These are phyloP conservation scores for Neosilurus mollespiculum DNA, from an alignment of 2,797 vertebrate species.

Conservation along the genomic window DNA sequence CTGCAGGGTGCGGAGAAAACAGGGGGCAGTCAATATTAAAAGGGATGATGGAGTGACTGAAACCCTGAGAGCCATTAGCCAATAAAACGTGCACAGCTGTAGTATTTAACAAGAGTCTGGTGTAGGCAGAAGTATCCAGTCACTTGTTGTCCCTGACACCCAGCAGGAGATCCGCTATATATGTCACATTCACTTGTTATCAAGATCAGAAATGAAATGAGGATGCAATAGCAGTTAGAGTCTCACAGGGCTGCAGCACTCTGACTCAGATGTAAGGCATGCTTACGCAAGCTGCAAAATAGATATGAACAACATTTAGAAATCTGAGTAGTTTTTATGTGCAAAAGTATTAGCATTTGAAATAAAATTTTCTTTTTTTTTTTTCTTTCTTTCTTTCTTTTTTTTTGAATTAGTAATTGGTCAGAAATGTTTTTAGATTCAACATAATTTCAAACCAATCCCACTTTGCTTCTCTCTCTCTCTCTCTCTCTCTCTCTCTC, in stretches of 20 bases:
- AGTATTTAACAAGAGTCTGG: constrained; percentile 7
- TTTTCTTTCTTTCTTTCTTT: not conserved
- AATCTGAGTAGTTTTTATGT: not conserved
- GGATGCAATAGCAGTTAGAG: not conserved
- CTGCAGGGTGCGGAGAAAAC: not conserved
- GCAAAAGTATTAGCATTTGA: not conserved
- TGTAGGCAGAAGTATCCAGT: constrained; percentile 4
- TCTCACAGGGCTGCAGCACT: not conserved
- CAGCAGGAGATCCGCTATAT: not conserved
- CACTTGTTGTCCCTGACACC: not conserved
- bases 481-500: no score
- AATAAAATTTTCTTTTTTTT: not conserved
- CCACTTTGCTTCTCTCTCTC: not conserved
- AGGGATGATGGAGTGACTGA: not conserved
- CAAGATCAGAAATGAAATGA: not conserved
- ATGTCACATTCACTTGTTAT: constrained; percentile 5
- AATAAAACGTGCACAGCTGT: constrained; percentile 17
- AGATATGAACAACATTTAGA: not conserved
- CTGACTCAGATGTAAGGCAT: not conserved
- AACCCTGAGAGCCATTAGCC: not conserved
- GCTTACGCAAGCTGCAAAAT: no score
- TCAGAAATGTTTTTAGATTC: not conserved
- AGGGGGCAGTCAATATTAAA: not conserved
- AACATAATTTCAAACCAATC: not conserved
- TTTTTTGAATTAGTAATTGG: not conserved